phyloP scores from a whole-genome alignment of 2,888 invertebrate genomes.

The Athalia rosae region DNA sequence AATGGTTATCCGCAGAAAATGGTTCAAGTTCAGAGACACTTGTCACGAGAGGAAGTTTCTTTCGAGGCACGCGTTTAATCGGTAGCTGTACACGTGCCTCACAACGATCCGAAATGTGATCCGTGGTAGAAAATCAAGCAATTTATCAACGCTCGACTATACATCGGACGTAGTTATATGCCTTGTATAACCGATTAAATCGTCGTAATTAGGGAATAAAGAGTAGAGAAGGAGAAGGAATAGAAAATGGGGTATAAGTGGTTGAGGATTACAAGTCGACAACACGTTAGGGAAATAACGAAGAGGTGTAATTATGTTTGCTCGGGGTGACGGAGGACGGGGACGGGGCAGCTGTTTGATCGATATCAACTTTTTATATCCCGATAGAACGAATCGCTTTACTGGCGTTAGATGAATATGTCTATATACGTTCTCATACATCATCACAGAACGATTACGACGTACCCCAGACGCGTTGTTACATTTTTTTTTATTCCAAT shows the following conservation, averaged over 20 bases:
- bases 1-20: neutral
- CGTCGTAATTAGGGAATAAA: constrained; percentile 16
- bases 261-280: constrained; percentile 27
- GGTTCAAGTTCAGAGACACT: constrained; percentile 34
- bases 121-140: constrained; percentile 24
- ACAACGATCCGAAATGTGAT: neutral
- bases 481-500: neutral
- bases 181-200: constrained; percentile 22
- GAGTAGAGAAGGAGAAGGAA: too few relatives aligned
- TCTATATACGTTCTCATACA: neutral
- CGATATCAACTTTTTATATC: constrained; percentile 23
- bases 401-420: too few relatives aligned
- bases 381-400: constrained; percentile 23
- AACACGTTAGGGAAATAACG: constrained; percentile 36
- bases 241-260: neutral
- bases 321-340: neutral
- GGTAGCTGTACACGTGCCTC: neutral
- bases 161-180: neutral
- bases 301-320: constrained; percentile 17
- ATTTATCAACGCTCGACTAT: constrained; percentile 7
- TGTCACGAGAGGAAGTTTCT: constrained; percentile 27
- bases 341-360: constrained; percentile 14
- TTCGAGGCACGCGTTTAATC: constrained; percentile 38
- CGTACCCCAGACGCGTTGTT: neutral
- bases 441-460: neutral